Percentiles rank a stretch among this genome's conserved stretches.
phyloP scores from a whole-genome alignment of 2,113 vertebrate genomes.

The Brachyistius frenatus region DNA sequence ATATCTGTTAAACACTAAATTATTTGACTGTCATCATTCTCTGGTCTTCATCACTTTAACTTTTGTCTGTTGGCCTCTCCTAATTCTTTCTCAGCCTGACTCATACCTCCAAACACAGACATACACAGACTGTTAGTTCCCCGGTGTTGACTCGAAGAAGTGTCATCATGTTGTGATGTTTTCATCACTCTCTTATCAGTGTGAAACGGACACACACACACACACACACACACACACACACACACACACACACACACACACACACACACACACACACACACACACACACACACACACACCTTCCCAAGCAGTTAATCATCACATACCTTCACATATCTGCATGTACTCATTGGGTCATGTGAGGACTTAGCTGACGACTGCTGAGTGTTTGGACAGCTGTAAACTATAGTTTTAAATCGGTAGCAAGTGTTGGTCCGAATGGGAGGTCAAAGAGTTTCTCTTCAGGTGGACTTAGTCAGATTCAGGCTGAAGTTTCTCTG shows the following conservation, averaged over 20 bases:
- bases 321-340: slow-evolving; percentile 7
- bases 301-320: slow-evolving; percentile 15
- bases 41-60: slow-evolving; percentile 1
- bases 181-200: slow-evolving; percentile 58
- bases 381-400: slow-evolving; percentile 62
- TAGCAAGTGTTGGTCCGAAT: background rate
- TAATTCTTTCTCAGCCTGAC: slow-evolving; percentile 41
- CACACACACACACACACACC: slow-evolving; percentile 37
- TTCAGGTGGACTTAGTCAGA: too few species aligned
- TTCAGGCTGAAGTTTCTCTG: too few species aligned
- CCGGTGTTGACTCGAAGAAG: slow-evolving; percentile 45
- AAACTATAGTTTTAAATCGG: slow-evolving; percentile 51
- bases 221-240: slow-evolving; percentile 38
- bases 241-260: slow-evolving; percentile 27
- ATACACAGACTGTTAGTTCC: slow-evolving; percentile 2
- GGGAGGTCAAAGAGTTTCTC: too few species aligned
- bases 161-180: slow-evolving; percentile 67
- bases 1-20: background rate
- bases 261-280: slow-evolving; percentile 22
- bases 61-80: slow-evolving; percentile 23
- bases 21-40: background rate
- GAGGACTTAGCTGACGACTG: slow-evolving; percentile 57
- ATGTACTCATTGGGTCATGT: slow-evolving; percentile 18
- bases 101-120: slow-evolving; percentile 41
- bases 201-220: slow-evolving; percentile 33